Conservation (phyloP, 2,113 vertebrate genomes). For the Oncorhynchus masou region DNA sequence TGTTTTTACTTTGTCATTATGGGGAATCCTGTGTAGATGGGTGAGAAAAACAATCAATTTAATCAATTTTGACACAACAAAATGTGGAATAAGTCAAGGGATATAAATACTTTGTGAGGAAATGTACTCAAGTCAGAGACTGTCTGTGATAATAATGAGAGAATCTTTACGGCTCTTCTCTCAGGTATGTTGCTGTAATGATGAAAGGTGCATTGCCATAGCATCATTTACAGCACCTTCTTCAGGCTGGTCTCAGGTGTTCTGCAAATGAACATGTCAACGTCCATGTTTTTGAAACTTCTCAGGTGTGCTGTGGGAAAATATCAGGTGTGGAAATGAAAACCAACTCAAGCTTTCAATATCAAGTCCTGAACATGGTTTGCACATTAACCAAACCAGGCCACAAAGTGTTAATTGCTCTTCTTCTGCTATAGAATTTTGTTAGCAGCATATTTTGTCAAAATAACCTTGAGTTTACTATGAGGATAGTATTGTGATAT, state of each 20-base stretch:
- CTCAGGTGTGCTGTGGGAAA: background rate
- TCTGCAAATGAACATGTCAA: constrained; percentile 28
- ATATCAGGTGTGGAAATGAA: no score
- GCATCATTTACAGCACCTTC: background rate
- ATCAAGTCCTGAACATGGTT: background rate
- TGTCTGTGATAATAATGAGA: constrained; percentile 27
- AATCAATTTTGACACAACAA: no score
- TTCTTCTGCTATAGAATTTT: background rate
- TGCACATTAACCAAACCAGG: background rate
- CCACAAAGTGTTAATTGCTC: background rate
- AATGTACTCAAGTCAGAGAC: background rate
- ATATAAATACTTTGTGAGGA: background rate
- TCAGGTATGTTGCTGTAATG: constrained; percentile 30
- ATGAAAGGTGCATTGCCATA: constrained; percentile 26
- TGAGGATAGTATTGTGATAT: no score
- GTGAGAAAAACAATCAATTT: no score
- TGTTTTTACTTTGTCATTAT: no score
- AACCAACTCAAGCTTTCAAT: background rate
- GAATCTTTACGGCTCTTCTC: constrained; percentile 37
- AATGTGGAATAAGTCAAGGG: no score
- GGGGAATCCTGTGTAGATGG: no score
- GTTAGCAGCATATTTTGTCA: background rate
- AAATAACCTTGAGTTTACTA: no score
- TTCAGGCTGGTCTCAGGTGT: background rate
- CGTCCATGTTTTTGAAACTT: constrained; percentile 5